Conservation (phyloP, 1,140 invertebrate species). For the Triops longicaudatus region DNA sequence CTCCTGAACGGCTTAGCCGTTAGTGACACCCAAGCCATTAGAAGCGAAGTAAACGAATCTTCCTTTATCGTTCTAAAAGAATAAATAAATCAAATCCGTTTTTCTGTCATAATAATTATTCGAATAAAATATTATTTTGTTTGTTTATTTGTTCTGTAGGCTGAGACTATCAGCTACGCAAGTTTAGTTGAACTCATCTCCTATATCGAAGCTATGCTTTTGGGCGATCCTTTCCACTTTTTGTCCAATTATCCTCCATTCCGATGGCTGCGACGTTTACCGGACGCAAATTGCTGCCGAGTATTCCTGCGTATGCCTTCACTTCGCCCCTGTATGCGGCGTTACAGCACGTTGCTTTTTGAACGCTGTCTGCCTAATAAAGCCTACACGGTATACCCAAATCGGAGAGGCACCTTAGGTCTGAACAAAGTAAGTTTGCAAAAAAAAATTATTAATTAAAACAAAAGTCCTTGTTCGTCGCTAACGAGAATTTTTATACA, state of each 20-base stretch:
- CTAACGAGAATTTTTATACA: not conserved
- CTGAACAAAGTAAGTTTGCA: not conserved
- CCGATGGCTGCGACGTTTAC: conserved; percentile 17
- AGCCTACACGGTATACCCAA: conserved; percentile 21
- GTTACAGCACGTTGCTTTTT: conserved; percentile 24
- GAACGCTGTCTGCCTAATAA: conserved; percentile 25
- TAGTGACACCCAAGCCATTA: conserved; percentile 64
- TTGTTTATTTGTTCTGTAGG: no score
- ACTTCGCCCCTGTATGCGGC: conserved; percentile 12
- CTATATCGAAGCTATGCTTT: conserved; percentile 60
- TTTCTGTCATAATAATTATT: no score
- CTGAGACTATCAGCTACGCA: conserved; percentile 62
- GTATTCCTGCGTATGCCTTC: conserved; percentile 16
- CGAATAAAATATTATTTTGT: no score
- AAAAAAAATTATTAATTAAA: not conserved
- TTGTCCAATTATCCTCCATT: conserved; percentile 23
- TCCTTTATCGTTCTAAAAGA: no score
- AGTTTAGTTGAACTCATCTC: conserved; percentile 57
- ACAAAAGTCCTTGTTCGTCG: not conserved
- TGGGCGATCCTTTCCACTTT: conserved; percentile 39
- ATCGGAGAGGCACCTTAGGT: not conserved
- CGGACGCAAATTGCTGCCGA: conserved; percentile 18
- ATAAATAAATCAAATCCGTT: no score
- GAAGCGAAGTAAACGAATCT: conserved; percentile 39
- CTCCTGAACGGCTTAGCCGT: conserved; percentile 70